Base-by-base conservation (phyloP, 1,140 invertebrate genomes). In the Drosophila gunungcola region DNA sequence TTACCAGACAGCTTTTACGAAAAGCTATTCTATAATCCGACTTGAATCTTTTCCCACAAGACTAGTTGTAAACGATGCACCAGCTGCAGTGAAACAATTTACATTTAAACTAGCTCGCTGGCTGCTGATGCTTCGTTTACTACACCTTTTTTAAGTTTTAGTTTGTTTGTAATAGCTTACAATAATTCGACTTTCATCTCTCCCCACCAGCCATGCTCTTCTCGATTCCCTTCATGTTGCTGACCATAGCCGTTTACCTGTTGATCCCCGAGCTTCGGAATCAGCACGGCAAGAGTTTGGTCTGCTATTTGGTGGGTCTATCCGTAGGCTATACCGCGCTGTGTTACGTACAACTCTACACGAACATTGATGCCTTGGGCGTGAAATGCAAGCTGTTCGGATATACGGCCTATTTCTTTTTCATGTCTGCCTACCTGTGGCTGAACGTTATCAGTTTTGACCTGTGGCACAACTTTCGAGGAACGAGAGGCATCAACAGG, bases 381-480 rank as follows among this genome's bases (percentile, higher is more conserved):
- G 36, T 63, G 0, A 3, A 56, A 0, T 92, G 90, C 55, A 89
- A 91, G 29, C 0, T 60, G 3, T 53, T 91, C 0, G 89, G 95
- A 4, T 94, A 96, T 54, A 93, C 94, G 48, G 93, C 96, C 25
- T 96, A 97, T 91, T 96, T 95, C 92, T 95, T 95, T 72, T 96
- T 96, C 92, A 93, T 96, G 81, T 93, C 95, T 1, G 95, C 95
- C 68, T 97, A 97, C 91, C 95, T 95, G 62, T 97, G 96, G 96
- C 94, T 97, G 75, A 96, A 95, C 74, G 94, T 96, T 11, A 96
- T 97, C 93, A 95, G 96, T 72, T 95, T 96, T 76, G 96, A 97
- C 82, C 94, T 96, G 58, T 96, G 95, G 94, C 94, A 95, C 83
- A 96, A 96, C 57, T 95, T 96, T 92, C 95, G 95, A 93, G 94